phyloP scores from a whole-genome alignment of 1,140 invertebrate genomes.

The Megalonaias nervosa region DNA sequence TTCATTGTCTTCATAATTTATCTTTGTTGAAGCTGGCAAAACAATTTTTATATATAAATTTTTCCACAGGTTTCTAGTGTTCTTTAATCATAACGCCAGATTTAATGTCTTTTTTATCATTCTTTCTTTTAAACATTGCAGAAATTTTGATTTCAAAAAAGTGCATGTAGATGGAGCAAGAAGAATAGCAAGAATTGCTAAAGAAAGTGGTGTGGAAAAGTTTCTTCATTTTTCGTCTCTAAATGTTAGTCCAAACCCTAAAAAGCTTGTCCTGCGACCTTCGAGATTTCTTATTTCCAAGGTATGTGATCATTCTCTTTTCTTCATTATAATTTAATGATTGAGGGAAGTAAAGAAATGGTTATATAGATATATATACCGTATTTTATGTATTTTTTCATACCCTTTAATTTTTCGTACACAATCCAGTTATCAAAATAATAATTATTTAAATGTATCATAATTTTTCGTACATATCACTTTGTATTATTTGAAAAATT shows the following conservation, averaged over 20 bases:
- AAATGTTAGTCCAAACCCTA: conserved; percentile 69
- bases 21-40: too few relatives aligned
- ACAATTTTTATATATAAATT: too few relatives aligned
- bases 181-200: conserved; percentile 69
- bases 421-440: too few relatives aligned
- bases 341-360: neutral
- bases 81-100: too few relatives aligned
- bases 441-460: too few relatives aligned
- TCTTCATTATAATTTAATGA: neutral
- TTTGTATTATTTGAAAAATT: too few relatives aligned
- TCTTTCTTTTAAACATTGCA: conserved; percentile 34
- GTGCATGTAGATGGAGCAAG: conserved; percentile 69
- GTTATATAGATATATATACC: neutral
- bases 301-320: conserved; percentile 41
- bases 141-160: conserved; percentile 66
- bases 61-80: too few relatives aligned
- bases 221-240: conserved; percentile 74
- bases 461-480: too few relatives aligned
- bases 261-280: conserved; percentile 50
- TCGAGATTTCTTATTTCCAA: conserved; percentile 68
- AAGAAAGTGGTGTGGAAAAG: conserved; percentile 72
- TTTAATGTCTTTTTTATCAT: too few relatives aligned
- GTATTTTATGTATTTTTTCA: too few relatives aligned
- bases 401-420: too few relatives aligned
- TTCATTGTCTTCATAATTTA: too few relatives aligned